Base-by-base conservation (phyloP, 2,797 vertebrate genomes). In the Corythornis leucogaster region DNA sequence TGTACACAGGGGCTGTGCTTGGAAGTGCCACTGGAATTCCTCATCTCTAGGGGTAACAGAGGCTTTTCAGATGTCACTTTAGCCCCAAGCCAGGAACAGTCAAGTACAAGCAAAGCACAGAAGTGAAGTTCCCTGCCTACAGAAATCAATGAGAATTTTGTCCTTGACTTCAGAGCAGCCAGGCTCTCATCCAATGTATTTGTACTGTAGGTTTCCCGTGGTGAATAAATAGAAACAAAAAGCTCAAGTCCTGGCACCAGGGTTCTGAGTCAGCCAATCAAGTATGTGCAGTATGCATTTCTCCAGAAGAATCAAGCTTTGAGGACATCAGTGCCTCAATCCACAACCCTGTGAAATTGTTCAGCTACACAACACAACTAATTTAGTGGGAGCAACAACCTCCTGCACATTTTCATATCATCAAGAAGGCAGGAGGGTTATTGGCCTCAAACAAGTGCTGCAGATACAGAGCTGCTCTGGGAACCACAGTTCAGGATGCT, bases 141-240 rank as follows among this genome's bases (percentile, higher is more conserved):
- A 88, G 61, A 91, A 92, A 91, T 93, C 91, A 94, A 82, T 78
- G 80, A 68, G 83, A 92, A 92, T 85, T 71, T 93, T 94, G 80
- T 91, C 95, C 73, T 59, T 68, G 61, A 57, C 68, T 91, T 78
- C 50, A 4, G 71, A 69, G 83, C 62, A 71, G 87, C 81, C 89
- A 94, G 87, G 79, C 79, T 92, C 91, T 24, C 81, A 78, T 88
- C 68, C 88, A 91, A 2, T 79, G 57, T 55, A 33, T 82, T 93
- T 95, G 94, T 88, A 53, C 90, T 96, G 80, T 2, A 90, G 91
- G 91, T 93, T 94, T 92, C 91, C 91, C 54, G 3, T 68, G 92
- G 96, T 87, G 90, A 92, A 92, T 89, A 95, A 94, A 94, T 53
- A 94, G 86, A 80, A 93, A 24, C 48, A 67, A 89, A 75, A 74